Percentiles rank a stretch among this genome's conserved stretches.
phyloP scores from a whole-genome alignment of 2,113 vertebrate genomes.

The Corvus hawaiiensis region DNA sequence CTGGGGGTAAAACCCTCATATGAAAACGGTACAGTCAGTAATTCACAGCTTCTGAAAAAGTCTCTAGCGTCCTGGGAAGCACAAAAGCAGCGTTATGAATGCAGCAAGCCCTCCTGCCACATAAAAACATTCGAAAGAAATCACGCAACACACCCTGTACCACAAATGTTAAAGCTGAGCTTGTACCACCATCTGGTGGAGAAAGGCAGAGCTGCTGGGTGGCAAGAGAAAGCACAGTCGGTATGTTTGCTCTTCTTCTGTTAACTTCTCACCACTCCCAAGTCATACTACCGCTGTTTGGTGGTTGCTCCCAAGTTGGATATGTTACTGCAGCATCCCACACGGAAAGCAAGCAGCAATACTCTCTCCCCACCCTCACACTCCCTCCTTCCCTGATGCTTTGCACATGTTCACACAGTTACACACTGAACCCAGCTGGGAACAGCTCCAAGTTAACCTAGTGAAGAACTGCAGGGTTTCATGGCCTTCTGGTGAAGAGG shows the following conservation, averaged over 20 bases:
- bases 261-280: background rate
- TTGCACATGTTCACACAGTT: rapidly evolving
- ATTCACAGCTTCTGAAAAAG: background rate
- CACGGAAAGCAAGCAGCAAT: background rate
- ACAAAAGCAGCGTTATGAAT: background rate
- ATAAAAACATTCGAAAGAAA: background rate
- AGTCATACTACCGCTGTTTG: background rate
- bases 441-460: background rate
- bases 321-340: rapidly evolving
- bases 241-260: background rate
- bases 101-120: background rate
- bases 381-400: background rate
- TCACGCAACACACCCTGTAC: background rate
- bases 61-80: background rate
- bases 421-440: background rate
- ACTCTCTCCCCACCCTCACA: background rate
- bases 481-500: background rate
- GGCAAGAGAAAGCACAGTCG: background rate
- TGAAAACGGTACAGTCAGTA: background rate
- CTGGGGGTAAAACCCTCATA: rapidly evolving
- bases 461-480: background rate
- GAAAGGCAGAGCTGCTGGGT: background rate
- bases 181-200: slow-evolving; percentile 38
- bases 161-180: background rate
- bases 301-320: background rate